phyloP scores from a whole-genome alignment of 2,888 invertebrate species.

The Idaea biselata region DNA sequence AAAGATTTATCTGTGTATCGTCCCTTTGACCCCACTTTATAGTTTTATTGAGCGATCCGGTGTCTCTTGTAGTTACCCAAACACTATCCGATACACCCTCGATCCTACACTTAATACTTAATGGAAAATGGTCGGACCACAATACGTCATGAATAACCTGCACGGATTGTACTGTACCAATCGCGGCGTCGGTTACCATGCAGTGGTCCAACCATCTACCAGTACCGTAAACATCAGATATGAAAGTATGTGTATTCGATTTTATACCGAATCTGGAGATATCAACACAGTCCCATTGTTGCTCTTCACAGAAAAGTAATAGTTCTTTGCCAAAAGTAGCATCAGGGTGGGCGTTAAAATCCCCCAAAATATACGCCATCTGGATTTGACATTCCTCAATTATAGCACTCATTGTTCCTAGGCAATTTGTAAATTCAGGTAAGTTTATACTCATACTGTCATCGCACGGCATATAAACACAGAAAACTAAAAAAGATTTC shows the following conservation, averaged over 20 bases:
- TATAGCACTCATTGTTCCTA: constrained; percentile 22
- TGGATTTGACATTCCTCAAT: constrained; percentile 18
- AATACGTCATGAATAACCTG: background rate
- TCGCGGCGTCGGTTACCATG: background rate
- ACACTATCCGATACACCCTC: too few species aligned
- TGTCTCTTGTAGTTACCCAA: too few species aligned
- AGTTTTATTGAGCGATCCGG: constrained; percentile 14
- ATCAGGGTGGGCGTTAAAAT: constrained; percentile 25
- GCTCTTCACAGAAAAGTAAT: background rate
- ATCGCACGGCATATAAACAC: constrained; percentile 33
- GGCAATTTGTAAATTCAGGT: constrained; percentile 23
- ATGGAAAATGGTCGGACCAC: background rate
- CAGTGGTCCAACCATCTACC: background rate
- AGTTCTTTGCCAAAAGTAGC: background rate
- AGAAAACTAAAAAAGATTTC: constrained; percentile 21
- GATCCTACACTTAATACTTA: constrained; percentile 4
- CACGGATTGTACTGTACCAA: background rate
- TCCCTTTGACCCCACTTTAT: too few species aligned
- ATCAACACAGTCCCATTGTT: background rate
- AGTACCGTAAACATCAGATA: background rate
- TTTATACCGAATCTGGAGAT: background rate
- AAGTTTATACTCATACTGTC: constrained; percentile 18
- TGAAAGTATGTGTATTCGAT: background rate
- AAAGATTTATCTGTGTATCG: too few species aligned
- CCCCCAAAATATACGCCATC: constrained; percentile 23